These are phyloP conservation scores for Paramisgurnus dabryanus DNA, from an alignment of 2,113 vertebrate species.

Conservation along the genomic window DNA sequence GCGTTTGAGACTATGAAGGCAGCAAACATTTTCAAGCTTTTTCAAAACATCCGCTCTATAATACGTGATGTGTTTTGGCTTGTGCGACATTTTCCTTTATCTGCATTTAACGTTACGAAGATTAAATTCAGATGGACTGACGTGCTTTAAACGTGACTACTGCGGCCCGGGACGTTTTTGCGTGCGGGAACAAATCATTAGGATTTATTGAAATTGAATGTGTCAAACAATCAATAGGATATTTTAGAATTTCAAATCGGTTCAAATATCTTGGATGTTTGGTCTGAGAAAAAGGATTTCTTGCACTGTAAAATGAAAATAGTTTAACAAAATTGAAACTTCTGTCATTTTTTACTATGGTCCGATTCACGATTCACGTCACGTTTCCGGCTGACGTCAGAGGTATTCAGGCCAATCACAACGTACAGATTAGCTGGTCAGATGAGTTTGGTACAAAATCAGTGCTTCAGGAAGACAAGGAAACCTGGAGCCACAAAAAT, in stretches of 20 bases:
- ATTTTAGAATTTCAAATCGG: not conserved
- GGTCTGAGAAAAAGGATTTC: not conserved
- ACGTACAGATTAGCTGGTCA: no score
- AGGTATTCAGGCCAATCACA: no score
- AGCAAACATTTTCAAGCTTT: constrained; percentile 23
- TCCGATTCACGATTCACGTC: no score
- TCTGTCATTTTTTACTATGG: not conserved
- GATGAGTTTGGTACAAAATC: no score
- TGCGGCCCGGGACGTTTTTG: not conserved
- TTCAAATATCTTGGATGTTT: not conserved
- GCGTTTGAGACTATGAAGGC: constrained; percentile 27
- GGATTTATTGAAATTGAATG: constrained; percentile 2
- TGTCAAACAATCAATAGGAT: constrained; percentile 28
- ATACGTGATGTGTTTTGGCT: constrained; percentile 40
- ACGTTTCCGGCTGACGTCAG: no score
- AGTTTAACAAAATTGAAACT: not conserved
- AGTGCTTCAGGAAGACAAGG: no score
- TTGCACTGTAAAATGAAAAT: constrained; percentile 15
- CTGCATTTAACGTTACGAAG: constrained; percentile 2
- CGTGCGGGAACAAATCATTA: not conserved
- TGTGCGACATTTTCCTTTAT: constrained; percentile 44
- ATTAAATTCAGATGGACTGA: constrained; percentile 19
- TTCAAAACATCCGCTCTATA: constrained; percentile 35
- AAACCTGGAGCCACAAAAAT: no score
- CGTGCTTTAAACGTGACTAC: constrained; percentile 15